phyloP scores from a whole-genome alignment of 2,888 invertebrate genomes.

The Danaus chrysippus region DNA sequence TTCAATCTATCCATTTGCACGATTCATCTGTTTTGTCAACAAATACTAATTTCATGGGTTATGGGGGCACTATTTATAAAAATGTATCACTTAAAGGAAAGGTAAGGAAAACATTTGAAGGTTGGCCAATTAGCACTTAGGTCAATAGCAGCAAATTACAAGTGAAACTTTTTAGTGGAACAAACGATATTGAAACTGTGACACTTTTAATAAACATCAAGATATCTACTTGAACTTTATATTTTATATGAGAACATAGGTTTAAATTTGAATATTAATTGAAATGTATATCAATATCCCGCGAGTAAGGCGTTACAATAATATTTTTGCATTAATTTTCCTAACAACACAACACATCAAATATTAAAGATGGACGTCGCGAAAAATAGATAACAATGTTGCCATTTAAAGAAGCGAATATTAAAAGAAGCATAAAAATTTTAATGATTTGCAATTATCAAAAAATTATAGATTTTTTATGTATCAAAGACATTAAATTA shows the following conservation, averaged over 20 bases:
- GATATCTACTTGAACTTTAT: slow-evolving; percentile 24
- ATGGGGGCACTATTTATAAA: slow-evolving; percentile 29
- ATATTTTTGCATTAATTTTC: slow-evolving; percentile 56
- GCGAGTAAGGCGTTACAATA: slow-evolving; percentile 32
- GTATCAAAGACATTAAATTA: no score
- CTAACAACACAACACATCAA: slow-evolving; percentile 75
- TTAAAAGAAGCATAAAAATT: slow-evolving; percentile 8
- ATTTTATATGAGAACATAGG: slow-evolving; percentile 36
- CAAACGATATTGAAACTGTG: slow-evolving; percentile 71
- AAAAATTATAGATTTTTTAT: slow-evolving; percentile 43
- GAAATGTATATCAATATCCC: slow-evolving; percentile 30
- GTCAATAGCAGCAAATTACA: slow-evolving; percentile 70
- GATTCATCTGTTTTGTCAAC: slow-evolving; percentile 66
- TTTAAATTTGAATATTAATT: slow-evolving; percentile 31
- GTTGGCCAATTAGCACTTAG: slow-evolving; percentile 68
- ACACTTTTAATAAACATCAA: slow-evolving; percentile 60
- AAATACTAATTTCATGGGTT: slow-evolving; percentile 31
- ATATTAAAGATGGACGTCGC: slow-evolving; percentile 76
- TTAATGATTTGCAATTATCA: slow-evolving; percentile 33
- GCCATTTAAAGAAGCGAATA: slow-evolving; percentile 33
- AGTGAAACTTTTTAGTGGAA: slow-evolving; percentile 69
- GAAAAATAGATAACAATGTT: slow-evolving; percentile 63
- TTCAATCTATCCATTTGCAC: slow-evolving; percentile 74
- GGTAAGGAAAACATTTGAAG: slow-evolving; percentile 60
- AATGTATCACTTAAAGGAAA: slow-evolving; percentile 44